Conservation (phyloP, 2,797 vertebrate species). For the Diglossa cyanea region DNA sequence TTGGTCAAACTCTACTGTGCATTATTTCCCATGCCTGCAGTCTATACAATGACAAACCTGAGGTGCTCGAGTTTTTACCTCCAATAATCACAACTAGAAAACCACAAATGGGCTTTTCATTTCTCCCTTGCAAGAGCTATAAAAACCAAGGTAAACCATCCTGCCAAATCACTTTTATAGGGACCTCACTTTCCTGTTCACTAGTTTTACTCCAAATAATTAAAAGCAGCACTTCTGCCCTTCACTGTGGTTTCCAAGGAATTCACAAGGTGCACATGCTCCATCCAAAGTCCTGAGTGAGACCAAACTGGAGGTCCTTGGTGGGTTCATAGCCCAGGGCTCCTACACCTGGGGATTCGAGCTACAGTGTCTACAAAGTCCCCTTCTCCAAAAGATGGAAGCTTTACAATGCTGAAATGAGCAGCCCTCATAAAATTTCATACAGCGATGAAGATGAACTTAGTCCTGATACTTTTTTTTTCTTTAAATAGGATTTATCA, state of each 20-base stretch:
- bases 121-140: slow-evolving; percentile 21
- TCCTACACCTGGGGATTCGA: background rate
- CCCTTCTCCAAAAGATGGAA: background rate
- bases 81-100: slow-evolving; percentile 22
- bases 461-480: background rate
- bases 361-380: background rate
- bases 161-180: slow-evolving; percentile 25
- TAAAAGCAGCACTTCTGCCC: slow-evolving; percentile 11
- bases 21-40: background rate
- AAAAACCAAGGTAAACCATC: slow-evolving; percentile 10
- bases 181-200: slow-evolving; percentile 28
- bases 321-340: background rate
- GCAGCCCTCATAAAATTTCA: background rate
- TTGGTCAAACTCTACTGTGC: background rate
- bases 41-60: background rate
- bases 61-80: background rate
- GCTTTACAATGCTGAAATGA: background rate
- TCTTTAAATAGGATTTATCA: background rate
- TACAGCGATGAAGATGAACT: background rate
- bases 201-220: slow-evolving; percentile 43
- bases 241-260: background rate
- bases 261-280: background rate
- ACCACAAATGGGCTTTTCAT: slow-evolving; percentile 34
- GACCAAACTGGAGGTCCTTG: background rate
- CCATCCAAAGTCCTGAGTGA: background rate